phyloP scores from a whole-genome alignment of 2,113 vertebrate genomes.

The Lynx canadensis region DNA sequence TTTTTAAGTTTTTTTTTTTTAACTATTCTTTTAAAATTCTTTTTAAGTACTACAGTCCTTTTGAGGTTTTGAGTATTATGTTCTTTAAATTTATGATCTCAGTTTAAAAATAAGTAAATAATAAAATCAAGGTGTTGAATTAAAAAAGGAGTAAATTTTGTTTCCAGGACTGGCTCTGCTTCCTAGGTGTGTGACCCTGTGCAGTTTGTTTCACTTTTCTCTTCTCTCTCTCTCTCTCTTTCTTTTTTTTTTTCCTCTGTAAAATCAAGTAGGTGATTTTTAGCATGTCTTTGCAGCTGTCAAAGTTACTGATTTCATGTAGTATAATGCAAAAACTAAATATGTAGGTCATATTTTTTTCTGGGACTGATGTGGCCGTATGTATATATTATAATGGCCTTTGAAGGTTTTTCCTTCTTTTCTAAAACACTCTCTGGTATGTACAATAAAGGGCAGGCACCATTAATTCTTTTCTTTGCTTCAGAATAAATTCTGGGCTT shows the following conservation, averaged over 20 bases:
- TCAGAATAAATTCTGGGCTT: background rate
- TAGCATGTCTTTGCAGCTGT: background rate
- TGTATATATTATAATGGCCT: background rate
- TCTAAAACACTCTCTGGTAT: background rate
- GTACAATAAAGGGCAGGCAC: background rate
- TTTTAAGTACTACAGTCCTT: background rate
- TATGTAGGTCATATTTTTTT: background rate
- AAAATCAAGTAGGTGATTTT: background rate
- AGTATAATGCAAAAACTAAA: background rate
- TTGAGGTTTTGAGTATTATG: background rate
- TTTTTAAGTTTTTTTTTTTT: background rate
- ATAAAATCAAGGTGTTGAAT: background rate
- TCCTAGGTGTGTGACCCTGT: background rate
- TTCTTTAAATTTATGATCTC: background rate
- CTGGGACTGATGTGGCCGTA: background rate
- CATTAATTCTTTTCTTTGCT: background rate
- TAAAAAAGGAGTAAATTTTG: background rate
- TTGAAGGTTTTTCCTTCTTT: background rate
- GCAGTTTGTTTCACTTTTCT: background rate
- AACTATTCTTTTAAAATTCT: background rate
- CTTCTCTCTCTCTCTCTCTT: background rate
- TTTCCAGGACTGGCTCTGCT: background rate
- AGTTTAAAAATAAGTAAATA: slow-evolving; percentile 39
- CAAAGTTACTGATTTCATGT: background rate
- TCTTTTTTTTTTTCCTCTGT: background rate